A percentile compares a stretch with the other conserved stretches of the same genome.
phyloP scores from a whole-genome alignment of 2,113 vertebrate genomes.

The Sylvilagus bachmani region DNA sequence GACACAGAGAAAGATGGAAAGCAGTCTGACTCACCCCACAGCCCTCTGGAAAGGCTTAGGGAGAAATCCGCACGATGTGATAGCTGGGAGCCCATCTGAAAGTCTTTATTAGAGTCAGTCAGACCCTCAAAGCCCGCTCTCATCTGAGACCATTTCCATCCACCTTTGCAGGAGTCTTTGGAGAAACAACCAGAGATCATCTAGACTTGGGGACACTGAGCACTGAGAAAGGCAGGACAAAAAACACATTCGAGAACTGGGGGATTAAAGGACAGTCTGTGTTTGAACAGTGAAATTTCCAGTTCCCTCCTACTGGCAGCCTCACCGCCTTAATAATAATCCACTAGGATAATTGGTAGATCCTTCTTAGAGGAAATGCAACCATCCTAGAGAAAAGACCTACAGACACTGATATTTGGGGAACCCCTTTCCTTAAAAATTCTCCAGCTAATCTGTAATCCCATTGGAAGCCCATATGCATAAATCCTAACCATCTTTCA shows the following conservation, averaged over 20 bases:
- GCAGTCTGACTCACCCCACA: conserved; percentile 39
- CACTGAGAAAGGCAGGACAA: neutral
- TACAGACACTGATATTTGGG: neutral
- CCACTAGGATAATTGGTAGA: neutral
- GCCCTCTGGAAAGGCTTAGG: neutral
- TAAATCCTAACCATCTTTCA: conserved; percentile 30
- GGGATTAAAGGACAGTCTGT: neutral
- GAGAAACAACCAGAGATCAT: neutral
- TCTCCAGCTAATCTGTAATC: neutral
- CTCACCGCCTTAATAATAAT: neutral
- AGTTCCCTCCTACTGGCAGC: neutral
- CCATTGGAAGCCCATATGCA: neutral
- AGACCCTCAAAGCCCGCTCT: neutral
- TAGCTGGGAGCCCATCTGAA: neutral
- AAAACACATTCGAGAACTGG: conserved; percentile 9
- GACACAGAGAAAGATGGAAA: neutral
- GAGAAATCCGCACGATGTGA: neutral
- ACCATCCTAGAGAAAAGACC: neutral
- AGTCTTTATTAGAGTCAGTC: neutral
- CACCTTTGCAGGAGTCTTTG: neutral
- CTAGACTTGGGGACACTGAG: neutral
- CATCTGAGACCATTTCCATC: neutral
- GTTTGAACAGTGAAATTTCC: neutral
- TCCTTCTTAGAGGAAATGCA: neutral
- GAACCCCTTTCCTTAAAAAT: neutral